Percentiles rank a stretch among this genome's conserved stretches.
Conservation (phyloP, 2,113 vertebrate genomes). For the Lanius ludovicianus region DNA sequence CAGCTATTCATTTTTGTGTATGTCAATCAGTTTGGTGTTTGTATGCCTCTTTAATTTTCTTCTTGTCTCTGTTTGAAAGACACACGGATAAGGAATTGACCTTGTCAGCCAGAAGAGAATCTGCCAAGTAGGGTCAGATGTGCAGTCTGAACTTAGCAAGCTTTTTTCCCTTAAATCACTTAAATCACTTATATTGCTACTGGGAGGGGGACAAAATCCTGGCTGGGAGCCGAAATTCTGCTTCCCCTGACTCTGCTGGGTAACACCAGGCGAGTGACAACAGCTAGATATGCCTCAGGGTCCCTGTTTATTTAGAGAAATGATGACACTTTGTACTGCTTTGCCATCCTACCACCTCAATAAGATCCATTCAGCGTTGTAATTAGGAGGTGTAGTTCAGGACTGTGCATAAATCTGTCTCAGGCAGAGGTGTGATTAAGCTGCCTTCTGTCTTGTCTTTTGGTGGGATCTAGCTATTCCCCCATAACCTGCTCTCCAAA, state of each 20-base stretch:
- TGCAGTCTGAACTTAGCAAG: neutral
- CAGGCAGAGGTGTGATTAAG: neutral
- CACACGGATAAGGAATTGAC: neutral
- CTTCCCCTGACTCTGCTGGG: neutral
- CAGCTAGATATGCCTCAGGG: neutral
- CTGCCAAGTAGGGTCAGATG: neutral
- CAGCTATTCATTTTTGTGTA: neutral
- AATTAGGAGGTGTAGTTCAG: neutral
- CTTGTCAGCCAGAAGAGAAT: neutral
- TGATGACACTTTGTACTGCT: neutral
- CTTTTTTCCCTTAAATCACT: neutral
- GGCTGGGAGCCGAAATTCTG: neutral
- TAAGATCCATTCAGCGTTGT: neutral
- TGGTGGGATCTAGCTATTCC: neutral
- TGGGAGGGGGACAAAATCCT: neutral
- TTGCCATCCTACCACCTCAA: accelerated
- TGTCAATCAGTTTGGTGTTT: neutral
- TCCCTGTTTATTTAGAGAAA: neutral
- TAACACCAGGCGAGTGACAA: neutral
- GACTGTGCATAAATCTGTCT: neutral
- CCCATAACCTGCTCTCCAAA: neutral
- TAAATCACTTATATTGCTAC: neutral
- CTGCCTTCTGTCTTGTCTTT: neutral
- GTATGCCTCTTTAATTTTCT: constrained; percentile 7
- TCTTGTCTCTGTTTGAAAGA: neutral